These are phyloP conservation scores for Sebastes cheni DNA, from an alignment of 2,797 vertebrate species.

Conservation along the genomic window DNA sequence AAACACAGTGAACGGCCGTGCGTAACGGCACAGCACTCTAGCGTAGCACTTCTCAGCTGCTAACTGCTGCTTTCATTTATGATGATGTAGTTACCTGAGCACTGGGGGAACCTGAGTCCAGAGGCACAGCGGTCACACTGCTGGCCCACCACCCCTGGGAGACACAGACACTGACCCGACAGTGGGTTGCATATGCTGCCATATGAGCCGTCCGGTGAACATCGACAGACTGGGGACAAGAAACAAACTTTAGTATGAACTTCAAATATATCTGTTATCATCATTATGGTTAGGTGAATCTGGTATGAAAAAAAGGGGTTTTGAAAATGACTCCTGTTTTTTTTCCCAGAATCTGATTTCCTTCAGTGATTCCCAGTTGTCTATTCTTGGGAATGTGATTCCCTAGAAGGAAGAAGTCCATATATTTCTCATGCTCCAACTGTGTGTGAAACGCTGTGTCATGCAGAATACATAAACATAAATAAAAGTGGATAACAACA, in stretches of 20 bases:
- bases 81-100: conserved; percentile 77
- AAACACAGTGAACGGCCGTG: too few relatives aligned
- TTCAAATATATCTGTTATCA: background rate
- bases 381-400: conserved; percentile 36
- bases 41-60: background rate
- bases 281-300: background rate
- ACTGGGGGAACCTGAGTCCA: conserved; percentile 82
- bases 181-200: conserved; percentile 73
- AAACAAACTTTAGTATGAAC: conserved; percentile 1
- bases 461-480: conserved; percentile 12
- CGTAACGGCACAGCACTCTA: background rate
- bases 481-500: conserved; percentile 19
- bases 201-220: conserved; percentile 83
- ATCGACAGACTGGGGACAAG: conserved; percentile 83
- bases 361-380: conserved; percentile 33
- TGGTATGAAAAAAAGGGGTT: background rate
- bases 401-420: conserved; percentile 40
- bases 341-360: background rate
- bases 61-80: background rate
- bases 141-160: conserved; percentile 79
- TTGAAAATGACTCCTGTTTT: background rate
- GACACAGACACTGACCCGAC: conserved; percentile 87
- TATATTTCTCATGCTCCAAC: conserved; percentile 29
- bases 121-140: conserved; percentile 85
- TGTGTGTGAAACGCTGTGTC: conserved; percentile 25